A percentile compares a stretch with the other conserved stretches of the same genome.
These are phyloP conservation scores for Megalonaias nervosa DNA, from an alignment of 1,140 invertebrate species.

Conservation along the genomic window DNA sequence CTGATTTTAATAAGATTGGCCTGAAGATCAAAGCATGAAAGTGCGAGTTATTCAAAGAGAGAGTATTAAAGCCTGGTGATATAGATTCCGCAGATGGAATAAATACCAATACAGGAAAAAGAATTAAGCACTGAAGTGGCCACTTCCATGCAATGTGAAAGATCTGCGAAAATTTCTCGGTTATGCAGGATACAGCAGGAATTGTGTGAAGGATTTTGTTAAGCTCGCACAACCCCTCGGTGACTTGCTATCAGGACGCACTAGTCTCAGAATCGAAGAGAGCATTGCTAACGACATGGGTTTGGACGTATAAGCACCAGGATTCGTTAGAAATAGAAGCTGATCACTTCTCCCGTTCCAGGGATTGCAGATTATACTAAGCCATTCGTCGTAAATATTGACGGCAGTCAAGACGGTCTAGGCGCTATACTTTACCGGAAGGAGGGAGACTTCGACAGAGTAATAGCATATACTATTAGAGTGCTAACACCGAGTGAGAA, in stretches of 20 bases:
- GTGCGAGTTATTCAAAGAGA: not conserved
- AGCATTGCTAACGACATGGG: not conserved
- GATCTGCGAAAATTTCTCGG: conserved; percentile 3
- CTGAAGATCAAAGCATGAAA: not conserved
- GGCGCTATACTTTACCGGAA: conserved; percentile 56
- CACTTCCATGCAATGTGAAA: not conserved
- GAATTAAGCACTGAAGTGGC: conserved; percentile 4
- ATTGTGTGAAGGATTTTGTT: not conserved
- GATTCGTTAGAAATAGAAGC: conserved; percentile 32
- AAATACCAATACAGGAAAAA: conserved; percentile 9
- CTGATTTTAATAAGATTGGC: no score
- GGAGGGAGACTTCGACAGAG: conserved; percentile 35
- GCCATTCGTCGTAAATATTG: conserved; percentile 36
- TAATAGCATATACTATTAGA: conserved; percentile 35
- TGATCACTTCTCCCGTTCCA: conserved; percentile 35
- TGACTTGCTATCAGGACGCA: not conserved
- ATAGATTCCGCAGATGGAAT: conserved; percentile 1
- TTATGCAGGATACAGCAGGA: not conserved
- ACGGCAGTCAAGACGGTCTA: conserved; percentile 43
- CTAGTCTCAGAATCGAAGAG: not conserved
- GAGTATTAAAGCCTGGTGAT: not conserved
- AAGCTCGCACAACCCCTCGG: no score
- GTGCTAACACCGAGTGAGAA: conserved; percentile 18
- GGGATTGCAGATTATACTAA: conserved; percentile 32
- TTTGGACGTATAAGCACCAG: conserved; percentile 17